Percentiles rank a stretch among this genome's conserved stretches.
Evolutionary conservation across 2,888 invertebrate species (phyloP).

Genomic region (Tachystola acroxantha): DNA sequence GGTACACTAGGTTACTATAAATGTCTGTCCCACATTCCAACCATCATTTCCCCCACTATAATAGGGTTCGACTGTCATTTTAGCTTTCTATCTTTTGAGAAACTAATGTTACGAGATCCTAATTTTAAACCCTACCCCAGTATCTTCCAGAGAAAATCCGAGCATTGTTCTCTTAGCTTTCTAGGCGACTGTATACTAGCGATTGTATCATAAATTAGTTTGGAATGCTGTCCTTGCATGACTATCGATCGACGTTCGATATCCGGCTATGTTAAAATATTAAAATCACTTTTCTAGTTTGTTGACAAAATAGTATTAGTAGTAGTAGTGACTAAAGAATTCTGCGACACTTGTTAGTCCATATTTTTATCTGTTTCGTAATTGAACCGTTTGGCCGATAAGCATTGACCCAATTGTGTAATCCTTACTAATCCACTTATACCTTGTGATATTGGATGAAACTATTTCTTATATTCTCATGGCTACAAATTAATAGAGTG

Average conservation of each 20-base stretch:
- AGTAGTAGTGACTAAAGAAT: background rate
- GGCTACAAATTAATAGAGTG: background rate
- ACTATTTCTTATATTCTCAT: background rate
- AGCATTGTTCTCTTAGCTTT: too few relatives aligned
- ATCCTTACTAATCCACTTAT: slow-evolving; percentile 13
- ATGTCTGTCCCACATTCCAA: too few relatives aligned
- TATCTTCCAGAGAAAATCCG: too few relatives aligned
- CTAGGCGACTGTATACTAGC: too few relatives aligned
- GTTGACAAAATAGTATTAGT: slow-evolving; percentile 5
- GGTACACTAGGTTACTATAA: too few relatives aligned
- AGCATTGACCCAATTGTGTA: slow-evolving; percentile 33
- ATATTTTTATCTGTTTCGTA: slow-evolving; percentile 17
- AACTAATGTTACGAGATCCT: too few relatives aligned
- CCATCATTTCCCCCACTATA: too few relatives aligned
- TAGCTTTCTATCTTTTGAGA: too few relatives aligned
- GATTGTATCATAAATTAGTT: too few relatives aligned
- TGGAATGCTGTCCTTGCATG: slow-evolving; percentile 28
- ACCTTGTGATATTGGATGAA: slow-evolving; percentile 1
- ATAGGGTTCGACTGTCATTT: too few relatives aligned
- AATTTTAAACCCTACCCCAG: too few relatives aligned
- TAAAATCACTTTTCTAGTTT: slow-evolving; percentile 6
- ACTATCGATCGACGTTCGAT: slow-evolving; percentile 2
- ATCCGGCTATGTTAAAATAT: slow-evolving; percentile 6
- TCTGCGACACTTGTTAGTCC: background rate
- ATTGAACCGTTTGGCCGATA: slow-evolving; percentile 26